These are phyloP conservation scores for Hoplodrina ambigua DNA, from an alignment of 2,888 invertebrate genomes.

Conservation along the genomic window DNA sequence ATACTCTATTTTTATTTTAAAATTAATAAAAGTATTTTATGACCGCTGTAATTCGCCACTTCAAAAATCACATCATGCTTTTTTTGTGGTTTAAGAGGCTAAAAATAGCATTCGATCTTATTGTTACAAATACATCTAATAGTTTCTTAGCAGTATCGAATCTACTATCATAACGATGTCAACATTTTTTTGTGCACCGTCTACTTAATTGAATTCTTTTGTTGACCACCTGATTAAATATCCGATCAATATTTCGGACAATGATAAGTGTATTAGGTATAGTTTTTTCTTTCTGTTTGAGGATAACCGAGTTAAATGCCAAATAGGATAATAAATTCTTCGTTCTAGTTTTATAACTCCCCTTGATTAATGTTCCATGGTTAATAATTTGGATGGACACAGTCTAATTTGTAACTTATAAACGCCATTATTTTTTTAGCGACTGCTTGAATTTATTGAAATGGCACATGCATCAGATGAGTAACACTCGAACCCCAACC, in stretches of 20 bases:
- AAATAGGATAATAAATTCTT: background rate
- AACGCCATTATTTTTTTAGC: background rate
- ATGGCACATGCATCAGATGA: background rate
- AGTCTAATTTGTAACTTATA: background rate
- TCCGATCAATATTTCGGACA: slow-evolving; percentile 42
- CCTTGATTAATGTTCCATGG: background rate
- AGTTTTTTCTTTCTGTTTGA: slow-evolving; percentile 24
- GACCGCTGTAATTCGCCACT: background rate
- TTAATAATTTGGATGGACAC: background rate
- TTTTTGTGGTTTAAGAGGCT: background rate
- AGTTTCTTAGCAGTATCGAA: slow-evolving; percentile 16
- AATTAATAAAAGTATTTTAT: too few relatives aligned
- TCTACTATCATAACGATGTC: slow-evolving; percentile 37
- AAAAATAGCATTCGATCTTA: background rate
- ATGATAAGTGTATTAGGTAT: background rate
- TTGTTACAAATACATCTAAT: slow-evolving; percentile 15
- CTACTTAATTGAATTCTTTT: slow-evolving; percentile 52
- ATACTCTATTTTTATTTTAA: too few relatives aligned
- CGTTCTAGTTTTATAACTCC: too few relatives aligned
- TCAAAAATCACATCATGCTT: background rate
- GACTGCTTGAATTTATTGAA: background rate
- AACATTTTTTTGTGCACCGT: slow-evolving; percentile 47
- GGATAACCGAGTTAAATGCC: slow-evolving; percentile 16
- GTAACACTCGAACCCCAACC: background rate
- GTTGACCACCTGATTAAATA: slow-evolving; percentile 46